Percentiles rank a stretch among this genome's conserved stretches.
Conservation (phyloP, 2,888 invertebrate genomes). For the Entomobrya multifasciata region DNA sequence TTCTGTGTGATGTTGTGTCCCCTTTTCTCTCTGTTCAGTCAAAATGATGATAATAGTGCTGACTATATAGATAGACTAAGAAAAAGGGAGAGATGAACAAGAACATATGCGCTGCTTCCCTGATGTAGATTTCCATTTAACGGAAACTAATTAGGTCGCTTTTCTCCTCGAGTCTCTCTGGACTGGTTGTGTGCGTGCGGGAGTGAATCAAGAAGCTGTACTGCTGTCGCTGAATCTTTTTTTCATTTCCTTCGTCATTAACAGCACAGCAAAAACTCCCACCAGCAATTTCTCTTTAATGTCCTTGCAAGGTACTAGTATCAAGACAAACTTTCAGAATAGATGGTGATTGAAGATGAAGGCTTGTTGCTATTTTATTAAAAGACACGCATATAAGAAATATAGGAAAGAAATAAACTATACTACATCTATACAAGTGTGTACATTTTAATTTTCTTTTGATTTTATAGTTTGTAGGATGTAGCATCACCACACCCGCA, state of each 20-base stretch:
- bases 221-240: too few relatives aligned
- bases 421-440: too few relatives aligned
- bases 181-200: not conserved
- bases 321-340: not conserved
- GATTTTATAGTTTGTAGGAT: too few relatives aligned
- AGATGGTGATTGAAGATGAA: not conserved
- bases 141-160: slow-evolving; percentile 48
- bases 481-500: too few relatives aligned
- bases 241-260: slow-evolving; percentile 1
- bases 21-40: not conserved
- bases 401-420: too few relatives aligned
- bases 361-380: not conserved
- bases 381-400: too few relatives aligned
- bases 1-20: slow-evolving; percentile 8
- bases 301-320: not conserved
- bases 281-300: slow-evolving; percentile 22
- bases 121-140: slow-evolving; percentile 41
- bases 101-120: too few relatives aligned
- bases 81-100: slow-evolving; percentile 18
- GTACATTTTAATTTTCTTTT: too few relatives aligned
- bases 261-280: not conserved
- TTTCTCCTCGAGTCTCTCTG: not conserved
- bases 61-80: too few relatives aligned
- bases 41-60: slow-evolving; percentile 13
- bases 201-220: slow-evolving; percentile 3